Percentiles rank a stretch among this genome's conserved stretches.
These are phyloP conservation scores for Pristionchus arcanus DNA, from an alignment of 2,888 invertebrate species.

Conservation along the genomic window DNA sequence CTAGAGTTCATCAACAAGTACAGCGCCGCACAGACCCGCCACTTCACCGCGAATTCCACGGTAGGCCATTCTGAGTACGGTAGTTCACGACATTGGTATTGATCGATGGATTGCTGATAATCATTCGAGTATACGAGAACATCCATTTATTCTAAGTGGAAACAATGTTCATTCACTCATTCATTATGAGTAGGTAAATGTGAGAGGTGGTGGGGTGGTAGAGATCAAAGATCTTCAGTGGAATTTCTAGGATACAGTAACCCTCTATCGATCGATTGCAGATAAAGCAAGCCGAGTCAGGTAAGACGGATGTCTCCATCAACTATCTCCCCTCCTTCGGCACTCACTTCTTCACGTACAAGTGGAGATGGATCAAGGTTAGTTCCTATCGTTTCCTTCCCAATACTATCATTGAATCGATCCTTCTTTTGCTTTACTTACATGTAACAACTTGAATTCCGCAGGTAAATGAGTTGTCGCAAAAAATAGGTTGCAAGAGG, in stretches of 20 bases:
- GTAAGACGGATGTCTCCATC: constrained; percentile 69
- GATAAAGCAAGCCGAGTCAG: constrained; percentile 73
- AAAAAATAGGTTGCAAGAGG: no score
- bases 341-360: constrained; percentile 74
- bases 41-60: constrained; percentile 65
- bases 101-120: background rate
- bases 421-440: no score
- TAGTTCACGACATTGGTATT: background rate
- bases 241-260: background rate
- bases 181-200: background rate
- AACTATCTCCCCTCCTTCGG: constrained; percentile 75
- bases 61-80: background rate
- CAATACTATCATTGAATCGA: no score
- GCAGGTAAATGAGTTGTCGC: no score
- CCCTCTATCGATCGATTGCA: constrained; percentile 29
- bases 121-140: no score
- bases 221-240: background rate
- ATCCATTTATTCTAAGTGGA: no score
- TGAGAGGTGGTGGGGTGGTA: no score
- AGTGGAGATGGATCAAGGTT: constrained; percentile 69
- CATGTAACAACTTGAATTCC: no score
- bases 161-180: no score
- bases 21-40: constrained; percentile 69
- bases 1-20: constrained; percentile 76
- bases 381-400: background rate